Evolutionary conservation across 2,888 invertebrate genomes (phyloP).

Genomic region (Pterostichus niger): DNA sequence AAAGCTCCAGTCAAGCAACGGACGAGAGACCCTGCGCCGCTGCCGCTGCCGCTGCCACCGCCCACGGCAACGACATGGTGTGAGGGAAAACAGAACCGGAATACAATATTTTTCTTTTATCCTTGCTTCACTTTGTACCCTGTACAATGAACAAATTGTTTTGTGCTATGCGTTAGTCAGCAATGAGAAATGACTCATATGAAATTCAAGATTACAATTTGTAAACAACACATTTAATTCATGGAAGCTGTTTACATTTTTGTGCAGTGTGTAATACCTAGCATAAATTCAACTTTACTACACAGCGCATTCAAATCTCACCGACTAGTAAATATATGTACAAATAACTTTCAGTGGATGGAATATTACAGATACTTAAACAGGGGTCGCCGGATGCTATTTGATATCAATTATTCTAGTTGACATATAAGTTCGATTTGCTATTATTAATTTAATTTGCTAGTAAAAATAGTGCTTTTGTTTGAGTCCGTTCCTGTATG

Average conservation of each 20-base stretch:
- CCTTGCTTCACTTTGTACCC: too few relatives aligned
- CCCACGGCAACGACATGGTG: constrained; percentile 26
- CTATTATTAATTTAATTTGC: background rate
- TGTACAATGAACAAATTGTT: background rate
- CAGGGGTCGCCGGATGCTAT: too few relatives aligned
- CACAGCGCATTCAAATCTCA: too few relatives aligned
- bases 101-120: background rate
- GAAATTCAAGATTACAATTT: background rate
- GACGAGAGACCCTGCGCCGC: constrained; percentile 67
- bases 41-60: background rate
- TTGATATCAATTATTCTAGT: too few relatives aligned
- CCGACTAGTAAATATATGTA: too few relatives aligned
- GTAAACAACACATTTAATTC: constrained; percentile 17
- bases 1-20: constrained; percentile 74
- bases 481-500: constrained; percentile 12
- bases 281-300: too few relatives aligned
- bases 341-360: too few relatives aligned
- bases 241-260: constrained; percentile 5
- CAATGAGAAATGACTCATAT: background rate
- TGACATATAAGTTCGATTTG: too few relatives aligned
- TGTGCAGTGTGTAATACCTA: background rate
- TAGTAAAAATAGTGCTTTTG: constrained; percentile 1
- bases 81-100: constrained; percentile 33
- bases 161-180: too few relatives aligned
- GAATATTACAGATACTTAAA: too few relatives aligned